Evolutionary conservation across 2,888 invertebrate species (phyloP), one percentile per base, ranked within the genome.

Genomic region (Mycogona germanica): DNA sequence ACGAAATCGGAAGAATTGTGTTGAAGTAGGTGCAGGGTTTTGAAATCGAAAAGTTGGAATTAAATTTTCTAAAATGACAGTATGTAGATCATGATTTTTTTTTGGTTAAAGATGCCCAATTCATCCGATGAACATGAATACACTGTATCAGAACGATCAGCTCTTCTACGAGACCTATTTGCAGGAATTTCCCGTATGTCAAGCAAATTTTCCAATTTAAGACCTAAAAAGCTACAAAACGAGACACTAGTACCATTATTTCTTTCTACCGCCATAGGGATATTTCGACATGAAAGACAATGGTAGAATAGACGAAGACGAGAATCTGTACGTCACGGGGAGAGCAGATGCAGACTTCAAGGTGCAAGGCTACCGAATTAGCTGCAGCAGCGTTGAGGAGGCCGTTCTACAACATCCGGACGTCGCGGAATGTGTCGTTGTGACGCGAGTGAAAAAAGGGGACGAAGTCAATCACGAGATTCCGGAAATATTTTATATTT

Each of bases 281-380:
- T 51, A 51, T 28, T 51, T 38, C n/a, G 51, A 51, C 42, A 21
- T 42, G 30, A 51, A 51, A 26, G 51, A 51, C 19, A 37, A 51
- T n/a, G 51, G 51, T 2, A 40, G 30, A 19, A 6, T 51, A 19
- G 51, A 51, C 25, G 14, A 2, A 9, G 30, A 41, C 14, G 51
- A 42, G 14, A 26, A 42, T 42, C 30, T 51, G 26, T 51, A 51
- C 28, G 51, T 51, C 26, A 4, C 30, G 25, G 25, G 28, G n/a
- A 41, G 51, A 3, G 19, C 25, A 25, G 51, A 51, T 42, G 21
- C 51, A 6, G 42, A 42, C 17, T 51, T 51, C 30, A 51, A 51
- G 30, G 42, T 29, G 25, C 29, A n/a, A 17, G 51, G 51, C 3
- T 5, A 42, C 21, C 41, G 51, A 42, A 51, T 51, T 28, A 42